Base-by-base conservation (phyloP, 2,888 invertebrate species). In the Phrixothrix hirtus region DNA sequence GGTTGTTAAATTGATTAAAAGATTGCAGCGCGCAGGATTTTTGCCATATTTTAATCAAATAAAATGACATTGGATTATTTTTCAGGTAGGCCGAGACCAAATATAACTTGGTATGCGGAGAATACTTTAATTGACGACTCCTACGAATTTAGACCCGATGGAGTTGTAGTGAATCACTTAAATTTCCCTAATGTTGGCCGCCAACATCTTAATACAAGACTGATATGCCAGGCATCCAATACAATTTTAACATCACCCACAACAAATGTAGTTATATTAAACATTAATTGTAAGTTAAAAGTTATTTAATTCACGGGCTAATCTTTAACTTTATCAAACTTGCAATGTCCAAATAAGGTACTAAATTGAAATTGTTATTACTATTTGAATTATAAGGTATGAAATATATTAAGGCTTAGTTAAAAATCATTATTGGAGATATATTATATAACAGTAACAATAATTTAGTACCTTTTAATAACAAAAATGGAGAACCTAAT, bases 211-310 rank as follows among this genome's bases (percentile, higher is more conserved):
- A 88, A 91, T 75, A 83, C 89, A 50, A 81, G 89, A 66, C 86
- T 92, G 68, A 86, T 90, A 66, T 93, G 93, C 77, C 89, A 92
- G 76, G 92, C 93, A 16, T 86, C 87, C 66, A 93, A 93, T 75
- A 93, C 91, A 59, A 90, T 90, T 75, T 78, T 92, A 65, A 87
- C 88, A 31, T 84, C 84, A 39, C 88, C 93, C 6, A 84, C 86
- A 70, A 84, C 86, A 64, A 88, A 86, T 76, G 84, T 88, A 61
- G 84, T 90, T 67, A 86, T 90, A 63, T 79, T 93, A 73, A 89
- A 92, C 76, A 84, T 92, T 61, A 91, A 92, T 77, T 81, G 92
- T 92, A 78, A 90, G 92, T 89, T n/a, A n/a, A n/a, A n/a, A n/a
- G n/a, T n/a, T n/a, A n/a, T n/a, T n/a, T n/a, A n/a, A n/a, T n/a